Evolutionary conservation across 2,888 invertebrate genomes (phyloP), one percentile per base, ranked within the genome.

Genomic region (Cantharis rufa): DNA sequence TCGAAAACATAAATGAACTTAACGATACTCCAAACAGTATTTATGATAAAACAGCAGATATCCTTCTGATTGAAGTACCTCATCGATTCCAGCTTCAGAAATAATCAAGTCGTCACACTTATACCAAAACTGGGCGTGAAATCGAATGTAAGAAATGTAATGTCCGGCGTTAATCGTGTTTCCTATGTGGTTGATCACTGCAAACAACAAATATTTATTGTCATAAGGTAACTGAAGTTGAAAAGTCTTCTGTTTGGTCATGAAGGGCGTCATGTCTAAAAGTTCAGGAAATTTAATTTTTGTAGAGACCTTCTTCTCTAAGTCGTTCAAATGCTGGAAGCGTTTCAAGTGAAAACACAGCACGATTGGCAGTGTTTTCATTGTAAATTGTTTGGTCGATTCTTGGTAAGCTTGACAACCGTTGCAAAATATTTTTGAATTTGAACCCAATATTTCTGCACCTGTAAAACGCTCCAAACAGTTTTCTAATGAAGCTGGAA

Each of bases 81-180:
- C 97, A 82, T 94, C 93, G 66, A 97, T 90, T 81, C 94, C 93
- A 16, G 96, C 98, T 83, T 94, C 92, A 1, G 95, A 97, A 82
- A 99, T 97, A 86, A 96, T 92, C 87, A 98, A 95, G 89, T 99
- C 99, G 87, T 99, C 97, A 88, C 99, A 99, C 87, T 97, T 96
- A 88, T 96, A 99, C 98, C 98, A 98, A 86, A 93, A 93, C 82
- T 96, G 94, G 82, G 94, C 92, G 89, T 96, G 95, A 87, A 98
- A 97, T 15, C 98, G 91, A 80, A 99, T 96, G 87, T 95, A 99
- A 13, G 98, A 97, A 27, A 96, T 97, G 87, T 99, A 99, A 88
- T 99, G 98, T 0, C 99, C 99, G 2, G 94, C 94, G 86, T 98
- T 96, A 77, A 98, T 91, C 2, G 96, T 95, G 72, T 82, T 82